Base-by-base conservation (phyloP, 2,113 vertebrate species). In the Cairina moschata region DNA sequence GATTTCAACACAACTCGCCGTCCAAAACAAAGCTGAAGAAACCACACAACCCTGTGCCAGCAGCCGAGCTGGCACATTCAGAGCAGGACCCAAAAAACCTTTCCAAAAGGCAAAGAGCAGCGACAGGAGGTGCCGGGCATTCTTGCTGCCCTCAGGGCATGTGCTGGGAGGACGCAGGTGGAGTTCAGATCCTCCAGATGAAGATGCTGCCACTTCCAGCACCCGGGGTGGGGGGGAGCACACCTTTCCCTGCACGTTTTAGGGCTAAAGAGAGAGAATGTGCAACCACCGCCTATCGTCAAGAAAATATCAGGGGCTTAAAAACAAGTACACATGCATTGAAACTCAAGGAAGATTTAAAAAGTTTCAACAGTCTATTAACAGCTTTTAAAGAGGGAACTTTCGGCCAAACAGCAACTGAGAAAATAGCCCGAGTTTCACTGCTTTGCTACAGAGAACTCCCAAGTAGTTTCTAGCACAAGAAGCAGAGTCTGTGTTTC, bases 241-340 rank as follows among this genome's bases (percentile, higher is more conserved):
- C 28, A 46, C 1, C 23, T 16, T 40, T 67, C 28, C n/a, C n/a
- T 32, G n/a, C 23, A 16, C 9, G 21, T 34, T 60, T 81, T 34
- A 88, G 56, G n/a, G 56, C 13, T 60, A 14, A 17, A 32, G 14
- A 58, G 8, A 77, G 18, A 59, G 4, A 63, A 42, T 13, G 48
- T 8, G 12, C 29, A 73, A 44, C 17, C 36, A n/a, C 0, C 1
- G 0, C 10, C 0, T n/a, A 40, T 8, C 42, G 36, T 8, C 48
- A 80, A 25, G 50, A 84, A 91, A 81, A 58, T 9, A 21, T 0
- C 56, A 0, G 3, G 5, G 31, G 74, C 22, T 59, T 34, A 44
- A 74, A 86, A 88, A 54, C 25, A 74, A 78, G 17, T 3, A 52
- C 26, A 77, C 23, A 25, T 0, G 22, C 0, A 67, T 46, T 28